A percentile compares a stretch with the other conserved stretches of the same genome.
These are phyloP conservation scores for Cyphomyrmex costatus DNA, from an alignment of 1,140 invertebrate genomes.

Conservation along the genomic window DNA sequence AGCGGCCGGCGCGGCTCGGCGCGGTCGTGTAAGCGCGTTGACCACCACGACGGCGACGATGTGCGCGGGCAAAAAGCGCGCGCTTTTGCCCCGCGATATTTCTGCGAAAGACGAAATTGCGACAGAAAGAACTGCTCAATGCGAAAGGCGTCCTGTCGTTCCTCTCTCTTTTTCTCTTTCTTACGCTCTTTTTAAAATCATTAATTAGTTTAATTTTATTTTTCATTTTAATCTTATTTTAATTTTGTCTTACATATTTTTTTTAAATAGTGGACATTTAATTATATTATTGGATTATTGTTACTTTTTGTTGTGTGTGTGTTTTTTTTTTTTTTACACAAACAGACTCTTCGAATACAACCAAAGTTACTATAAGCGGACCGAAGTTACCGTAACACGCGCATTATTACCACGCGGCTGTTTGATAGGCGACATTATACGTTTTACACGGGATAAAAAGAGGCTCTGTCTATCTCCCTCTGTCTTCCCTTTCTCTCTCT, in stretches of 20 bases:
- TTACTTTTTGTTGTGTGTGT: neutral
- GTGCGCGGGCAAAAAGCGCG: slow-evolving; percentile 64
- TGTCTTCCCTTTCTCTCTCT: slow-evolving; percentile 18
- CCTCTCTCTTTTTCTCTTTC: neutral
- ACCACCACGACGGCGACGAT: slow-evolving; percentile 58
- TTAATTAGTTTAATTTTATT: neutral
- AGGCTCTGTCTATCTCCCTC: neutral
- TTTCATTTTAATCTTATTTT: neutral
- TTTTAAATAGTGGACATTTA: neutral
- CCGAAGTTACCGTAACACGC: slow-evolving; percentile 39
- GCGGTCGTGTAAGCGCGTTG: slow-evolving; percentile 66
- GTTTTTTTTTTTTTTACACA: neutral
- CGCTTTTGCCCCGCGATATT: slow-evolving; percentile 72
- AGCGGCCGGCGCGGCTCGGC: slow-evolving; percentile 20
- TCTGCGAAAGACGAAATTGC: slow-evolving; percentile 77
- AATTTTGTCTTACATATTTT: neutral
- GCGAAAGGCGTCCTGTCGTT: neutral
- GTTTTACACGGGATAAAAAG: slow-evolving; percentile 59
- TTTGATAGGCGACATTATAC: slow-evolving; percentile 63
- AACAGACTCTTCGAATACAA: neutral
- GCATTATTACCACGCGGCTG: slow-evolving; percentile 50
- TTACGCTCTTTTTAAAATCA: neutral
- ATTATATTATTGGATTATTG: slow-evolving; percentile 10
- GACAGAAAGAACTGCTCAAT: slow-evolving; percentile 51
- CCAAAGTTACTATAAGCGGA: neutral